A percentile compares a stretch with the other conserved stretches of the same genome.
phyloP scores from a whole-genome alignment of 2,113 vertebrate genomes.

The Pithys albifrons region DNA sequence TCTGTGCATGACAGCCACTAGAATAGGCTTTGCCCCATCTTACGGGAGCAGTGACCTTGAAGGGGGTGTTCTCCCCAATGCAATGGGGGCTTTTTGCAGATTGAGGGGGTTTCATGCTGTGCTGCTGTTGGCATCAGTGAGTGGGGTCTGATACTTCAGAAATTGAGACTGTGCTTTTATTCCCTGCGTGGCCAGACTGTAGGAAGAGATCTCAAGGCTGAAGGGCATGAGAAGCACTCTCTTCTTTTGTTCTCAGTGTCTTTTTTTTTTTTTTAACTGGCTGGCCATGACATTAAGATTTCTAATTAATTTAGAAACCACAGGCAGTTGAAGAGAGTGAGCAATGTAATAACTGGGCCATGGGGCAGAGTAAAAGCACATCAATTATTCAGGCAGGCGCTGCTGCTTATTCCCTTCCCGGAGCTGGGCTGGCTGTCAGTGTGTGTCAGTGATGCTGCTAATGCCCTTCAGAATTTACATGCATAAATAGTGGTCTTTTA shows the following conservation, averaged over 20 bases:
- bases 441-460: slow-evolving; percentile 68
- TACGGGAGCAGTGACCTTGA: not conserved
- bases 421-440: slow-evolving; percentile 70
- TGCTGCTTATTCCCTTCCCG: slow-evolving; percentile 63
- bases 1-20: rapidly evolving
- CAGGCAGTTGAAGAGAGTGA: slow-evolving; percentile 55
- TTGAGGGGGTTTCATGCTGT: not conserved
- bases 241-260: not conserved
- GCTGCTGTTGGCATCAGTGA: not conserved
- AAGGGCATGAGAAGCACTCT: slow-evolving; percentile 1
- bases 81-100: not conserved
- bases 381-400: slow-evolving; percentile 71
- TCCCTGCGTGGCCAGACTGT: not conserved
- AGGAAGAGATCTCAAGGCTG: not conserved
- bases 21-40: not conserved
- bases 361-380: slow-evolving; percentile 62
- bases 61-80: rapidly evolving
- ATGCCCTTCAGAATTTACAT: slow-evolving; percentile 73
- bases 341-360: slow-evolving; percentile 61
- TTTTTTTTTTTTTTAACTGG: not conserved
- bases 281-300: slow-evolving; percentile 61
- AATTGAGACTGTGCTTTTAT: not conserved
- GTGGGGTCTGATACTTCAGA: not conserved
- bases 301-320: slow-evolving; percentile 72
- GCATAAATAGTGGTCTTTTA: slow-evolving; percentile 67